Percentiles rank a stretch among this genome's conserved stretches.
Evolutionary conservation across 2,888 invertebrate species (phyloP).

Genomic region (Blomia tropicalis): DNA sequence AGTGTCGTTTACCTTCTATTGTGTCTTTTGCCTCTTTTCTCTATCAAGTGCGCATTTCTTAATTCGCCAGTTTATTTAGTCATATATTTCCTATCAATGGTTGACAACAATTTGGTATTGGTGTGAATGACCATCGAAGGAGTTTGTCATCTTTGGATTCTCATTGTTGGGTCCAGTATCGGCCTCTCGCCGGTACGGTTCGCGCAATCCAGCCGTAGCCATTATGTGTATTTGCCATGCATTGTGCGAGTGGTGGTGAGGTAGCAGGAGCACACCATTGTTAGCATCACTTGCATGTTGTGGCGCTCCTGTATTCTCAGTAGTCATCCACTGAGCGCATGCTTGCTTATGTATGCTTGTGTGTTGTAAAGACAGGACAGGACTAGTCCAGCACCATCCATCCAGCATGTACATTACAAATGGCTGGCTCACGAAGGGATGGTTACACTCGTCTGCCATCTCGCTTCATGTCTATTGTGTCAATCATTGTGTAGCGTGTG

Average conservation of each 20-base stretch:
- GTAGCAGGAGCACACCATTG: background rate
- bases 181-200: background rate
- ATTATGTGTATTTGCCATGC: background rate
- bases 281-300: background rate
- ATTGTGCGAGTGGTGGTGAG: too few relatives aligned
- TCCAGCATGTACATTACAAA: background rate
- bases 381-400: too few relatives aligned
- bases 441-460: too few relatives aligned
- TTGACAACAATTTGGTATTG: too few relatives aligned
- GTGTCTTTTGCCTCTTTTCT: too few relatives aligned
- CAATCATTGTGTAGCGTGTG: too few relatives aligned
- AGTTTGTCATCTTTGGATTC: background rate
- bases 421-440: background rate
- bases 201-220: background rate
- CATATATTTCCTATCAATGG: too few relatives aligned
- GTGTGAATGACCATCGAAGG: background rate
- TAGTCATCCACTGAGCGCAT: background rate
- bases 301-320: background rate
- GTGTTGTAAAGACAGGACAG: too few relatives aligned
- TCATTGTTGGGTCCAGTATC: background rate
- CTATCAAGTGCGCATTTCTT: too few relatives aligned
- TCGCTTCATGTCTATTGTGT: too few relatives aligned
- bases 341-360: background rate
- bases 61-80: background rate
- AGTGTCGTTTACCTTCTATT: background rate